Evolutionary conservation across 2,888 invertebrate genomes (phyloP).

Genomic region (Pseudococcus jackbeardsleyi): DNA sequence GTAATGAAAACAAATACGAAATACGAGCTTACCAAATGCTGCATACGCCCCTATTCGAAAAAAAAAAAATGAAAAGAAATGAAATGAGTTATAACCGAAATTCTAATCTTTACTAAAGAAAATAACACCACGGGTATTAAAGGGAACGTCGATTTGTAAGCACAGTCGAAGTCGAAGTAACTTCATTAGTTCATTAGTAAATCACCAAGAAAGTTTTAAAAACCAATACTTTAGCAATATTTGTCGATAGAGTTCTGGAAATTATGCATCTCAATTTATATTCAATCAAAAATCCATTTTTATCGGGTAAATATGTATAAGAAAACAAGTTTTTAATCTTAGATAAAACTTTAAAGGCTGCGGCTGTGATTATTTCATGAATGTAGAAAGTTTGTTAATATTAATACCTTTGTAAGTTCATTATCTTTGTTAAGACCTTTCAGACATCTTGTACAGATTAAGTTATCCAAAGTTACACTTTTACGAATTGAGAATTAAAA

Average conservation of each 20-base stretch:
- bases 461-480: conserved; percentile 28
- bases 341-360: conserved; percentile 59
- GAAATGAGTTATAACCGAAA: too few relatives aligned
- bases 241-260: not conserved
- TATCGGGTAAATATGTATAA: conserved; percentile 46
- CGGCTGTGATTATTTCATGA: conserved; percentile 58
- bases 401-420: conserved; percentile 61
- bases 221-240: not conserved
- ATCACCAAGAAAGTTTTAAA: not conserved
- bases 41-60: too few relatives aligned
- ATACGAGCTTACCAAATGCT: too few relatives aligned
- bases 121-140: too few relatives aligned
- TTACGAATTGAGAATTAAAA: conserved; percentile 19
- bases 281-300: conserved; percentile 60
- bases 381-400: conserved; percentile 63
- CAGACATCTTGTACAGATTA: conserved; percentile 56
- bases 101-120: too few relatives aligned
- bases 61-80: too few relatives aligned
- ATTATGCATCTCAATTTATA: conserved; percentile 47
- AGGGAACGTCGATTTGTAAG: too few relatives aligned
- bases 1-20: too few relatives aligned
- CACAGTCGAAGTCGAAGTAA: too few relatives aligned
- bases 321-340: conserved; percentile 59
- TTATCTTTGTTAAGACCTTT: conserved; percentile 59
- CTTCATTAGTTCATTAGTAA: not conserved